phyloP scores from a whole-genome alignment of 2,797 vertebrate genomes.

The Emys orbicularis region DNA sequence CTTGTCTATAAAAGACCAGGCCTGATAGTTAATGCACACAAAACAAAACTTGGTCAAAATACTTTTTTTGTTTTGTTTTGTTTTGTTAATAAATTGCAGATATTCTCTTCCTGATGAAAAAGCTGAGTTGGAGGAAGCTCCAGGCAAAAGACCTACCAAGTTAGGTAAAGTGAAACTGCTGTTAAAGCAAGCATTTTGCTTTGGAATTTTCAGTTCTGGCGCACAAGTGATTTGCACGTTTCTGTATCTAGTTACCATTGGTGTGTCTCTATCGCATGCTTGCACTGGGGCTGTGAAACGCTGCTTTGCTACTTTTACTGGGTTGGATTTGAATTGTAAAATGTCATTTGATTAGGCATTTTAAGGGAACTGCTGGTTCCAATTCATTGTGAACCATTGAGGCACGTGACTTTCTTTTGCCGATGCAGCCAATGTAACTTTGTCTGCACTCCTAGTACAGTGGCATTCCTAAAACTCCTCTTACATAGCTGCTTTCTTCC shows the following conservation, averaged over 20 bases:
- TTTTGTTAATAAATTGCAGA: slow-evolving; percentile 58
- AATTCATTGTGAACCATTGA: neutral
- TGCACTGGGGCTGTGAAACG: neutral
- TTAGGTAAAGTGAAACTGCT: slow-evolving; percentile 72
- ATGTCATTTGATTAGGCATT: neutral
- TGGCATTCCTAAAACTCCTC: neutral
- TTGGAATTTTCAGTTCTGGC: neutral
- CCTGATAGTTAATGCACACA: neutral
- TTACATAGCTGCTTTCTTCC: neutral
- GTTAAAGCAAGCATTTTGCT: rapidly evolving
- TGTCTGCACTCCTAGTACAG: neutral
- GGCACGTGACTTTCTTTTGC: neutral
- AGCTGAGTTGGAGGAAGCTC: slow-evolving; percentile 78
- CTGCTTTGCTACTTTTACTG: neutral
- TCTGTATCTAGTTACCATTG: neutral
- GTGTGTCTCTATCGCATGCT: neutral
- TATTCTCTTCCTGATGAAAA: slow-evolving; percentile 84
- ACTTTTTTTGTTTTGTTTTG: neutral
- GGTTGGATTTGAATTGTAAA: neutral
- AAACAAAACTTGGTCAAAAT: neutral
- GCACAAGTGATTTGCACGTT: neutral
- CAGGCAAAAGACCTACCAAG: slow-evolving; percentile 78
- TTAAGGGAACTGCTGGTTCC: neutral
- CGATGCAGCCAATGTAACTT: neutral
- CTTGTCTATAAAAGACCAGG: neutral